A percentile compares a stretch with the other conserved stretches of the same genome.
Conservation (phyloP, 2,797 vertebrate species). For the Nyctibius grandis region DNA sequence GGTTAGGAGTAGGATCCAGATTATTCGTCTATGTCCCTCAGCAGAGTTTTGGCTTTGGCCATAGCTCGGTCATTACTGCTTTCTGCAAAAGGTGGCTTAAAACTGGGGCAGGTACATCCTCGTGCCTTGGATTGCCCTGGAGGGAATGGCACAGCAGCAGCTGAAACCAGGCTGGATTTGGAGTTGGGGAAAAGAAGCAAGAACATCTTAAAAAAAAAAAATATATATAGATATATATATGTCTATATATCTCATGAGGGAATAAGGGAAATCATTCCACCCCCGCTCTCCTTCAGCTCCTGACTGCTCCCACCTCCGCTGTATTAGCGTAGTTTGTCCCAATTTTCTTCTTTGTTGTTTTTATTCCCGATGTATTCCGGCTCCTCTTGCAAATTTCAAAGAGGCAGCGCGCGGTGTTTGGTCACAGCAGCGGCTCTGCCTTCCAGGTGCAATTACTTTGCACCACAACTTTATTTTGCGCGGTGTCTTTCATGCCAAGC, state of each 20-base stretch:
- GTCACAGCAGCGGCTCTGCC: slow-evolving; percentile 24
- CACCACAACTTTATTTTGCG: slow-evolving; percentile 52
- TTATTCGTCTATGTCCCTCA: not conserved
- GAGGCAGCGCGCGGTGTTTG: not conserved
- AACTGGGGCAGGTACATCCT: not conserved
- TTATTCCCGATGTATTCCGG: not conserved
- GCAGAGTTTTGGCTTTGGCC: not conserved
- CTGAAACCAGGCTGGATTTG: not conserved
- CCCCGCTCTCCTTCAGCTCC: not conserved
- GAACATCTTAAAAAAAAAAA: not conserved
- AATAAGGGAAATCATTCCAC: not conserved
- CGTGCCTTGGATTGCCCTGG: not conserved
- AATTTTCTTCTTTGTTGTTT: slow-evolving; percentile 60
- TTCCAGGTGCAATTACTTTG: slow-evolving; percentile 63
- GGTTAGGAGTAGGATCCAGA: not conserved
- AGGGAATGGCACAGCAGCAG: not conserved
- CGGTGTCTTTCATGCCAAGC: not conserved
- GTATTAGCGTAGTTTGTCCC: slow-evolving; percentile 2
- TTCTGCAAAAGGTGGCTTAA: not conserved
- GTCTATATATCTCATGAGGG: not conserved
- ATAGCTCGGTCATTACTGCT: not conserved
- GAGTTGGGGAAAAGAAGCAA: not conserved
- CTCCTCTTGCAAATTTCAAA: slow-evolving; percentile 38
- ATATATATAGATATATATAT: not conserved
- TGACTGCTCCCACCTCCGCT: slow-evolving; percentile 16